Base-by-base conservation (phyloP, 1,140 invertebrate genomes). In the Cydia splendana region DNA sequence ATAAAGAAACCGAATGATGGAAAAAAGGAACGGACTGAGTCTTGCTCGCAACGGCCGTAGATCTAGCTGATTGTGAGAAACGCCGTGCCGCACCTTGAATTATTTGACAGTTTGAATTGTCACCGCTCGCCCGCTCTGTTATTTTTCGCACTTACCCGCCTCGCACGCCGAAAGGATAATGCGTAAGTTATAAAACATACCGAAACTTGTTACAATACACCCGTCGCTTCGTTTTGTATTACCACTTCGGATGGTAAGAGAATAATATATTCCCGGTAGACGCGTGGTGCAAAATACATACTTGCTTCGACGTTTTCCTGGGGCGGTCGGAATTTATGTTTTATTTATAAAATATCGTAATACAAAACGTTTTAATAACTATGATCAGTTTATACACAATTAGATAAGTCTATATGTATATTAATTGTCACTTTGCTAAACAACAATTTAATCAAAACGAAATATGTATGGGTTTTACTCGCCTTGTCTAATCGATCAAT, bases 21-120 rank as follows among this genome's bases (percentile, higher is more conserved):
- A 85, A 90, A 90, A 89, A 91, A 86, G 71, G 75, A 77, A 84
- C 83, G 78, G 84, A 86, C 79, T 67, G 81, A 81, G 81, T 85
- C 80, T 84, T 85, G 82, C 81, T 85, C 82, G 81, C 78, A 81
- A 81, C 79, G 84, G 86, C 83, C 85, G 84, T 92, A 91, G 84
- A 89, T 92, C 88, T 89, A 81, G 79, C 84, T 93, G 91, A 91
- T 91, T 93, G 90, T 91, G 84, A 91, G 87, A 91, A 88, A 93
- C 85, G 86, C 81, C 80, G 84, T 77, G 77, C 83, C 85, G 84
- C 84, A 88, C 84, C 88, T 90, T 91, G 89, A 91, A 87, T 91
- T 93, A 91, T 90, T 91, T 88, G 89, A 91, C 88, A 88, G 84
- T 89, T 89, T 86, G 87, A 88, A 91, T 90, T 91, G 88, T 91